Conservation (phyloP, 2,113 vertebrate genomes). For the Trachemys scripta region DNA sequence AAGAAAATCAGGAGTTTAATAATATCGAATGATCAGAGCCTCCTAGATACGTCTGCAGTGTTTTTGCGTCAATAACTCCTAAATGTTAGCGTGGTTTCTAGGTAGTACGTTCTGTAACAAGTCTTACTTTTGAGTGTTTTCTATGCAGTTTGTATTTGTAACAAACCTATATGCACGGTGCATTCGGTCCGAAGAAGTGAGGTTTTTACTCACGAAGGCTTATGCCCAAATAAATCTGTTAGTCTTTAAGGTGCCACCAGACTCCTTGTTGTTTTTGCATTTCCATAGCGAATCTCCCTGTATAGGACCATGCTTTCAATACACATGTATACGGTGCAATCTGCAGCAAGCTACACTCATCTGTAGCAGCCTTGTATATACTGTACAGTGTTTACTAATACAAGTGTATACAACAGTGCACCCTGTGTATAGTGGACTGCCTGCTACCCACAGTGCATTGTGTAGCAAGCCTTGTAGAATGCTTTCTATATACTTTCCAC, state of each 20-base stretch:
- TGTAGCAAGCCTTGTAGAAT: neutral
- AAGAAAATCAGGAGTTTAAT: neutral
- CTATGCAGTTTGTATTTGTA: neutral
- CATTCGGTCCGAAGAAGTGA: too few species aligned
- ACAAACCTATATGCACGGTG: neutral
- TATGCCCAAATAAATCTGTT: too few species aligned
- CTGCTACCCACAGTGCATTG: neutral
- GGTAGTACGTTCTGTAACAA: neutral
- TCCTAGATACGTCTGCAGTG: neutral
- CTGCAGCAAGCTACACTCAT: neutral
- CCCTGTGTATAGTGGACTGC: neutral
- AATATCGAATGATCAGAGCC: neutral
- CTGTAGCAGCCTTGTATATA: neutral
- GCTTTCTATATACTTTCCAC: neutral
- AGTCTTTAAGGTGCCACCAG: too few species aligned
- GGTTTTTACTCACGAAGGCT: too few species aligned
- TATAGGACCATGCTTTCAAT: neutral
- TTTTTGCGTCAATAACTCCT: neutral
- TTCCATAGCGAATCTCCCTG: neutral
- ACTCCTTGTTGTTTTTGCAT: too few species aligned
- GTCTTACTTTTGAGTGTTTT: neutral
- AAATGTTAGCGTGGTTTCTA: neutral
- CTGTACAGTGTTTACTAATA: neutral
- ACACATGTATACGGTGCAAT: neutral
- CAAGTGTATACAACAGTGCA: neutral